Evolutionary conservation across 2,113 vertebrate genomes (phyloP).

Genomic region (Mystacornis crossleyi): DNA sequence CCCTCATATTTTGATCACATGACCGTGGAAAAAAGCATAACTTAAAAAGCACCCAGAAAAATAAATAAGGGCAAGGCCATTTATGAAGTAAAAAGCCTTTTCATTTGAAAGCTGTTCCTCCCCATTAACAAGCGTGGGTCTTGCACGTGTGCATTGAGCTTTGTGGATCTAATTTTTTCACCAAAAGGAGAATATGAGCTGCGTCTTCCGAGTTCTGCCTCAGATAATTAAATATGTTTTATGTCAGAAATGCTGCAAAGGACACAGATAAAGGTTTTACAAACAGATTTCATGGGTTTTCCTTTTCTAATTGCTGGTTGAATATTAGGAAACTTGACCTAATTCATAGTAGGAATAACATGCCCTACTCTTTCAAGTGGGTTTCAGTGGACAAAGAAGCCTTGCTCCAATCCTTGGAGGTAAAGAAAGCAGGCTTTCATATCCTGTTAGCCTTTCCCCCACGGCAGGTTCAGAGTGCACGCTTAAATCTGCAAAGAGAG

Average conservation of each 20-base stretch:
- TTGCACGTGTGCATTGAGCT: accelerated
- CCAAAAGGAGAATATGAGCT: neutral
- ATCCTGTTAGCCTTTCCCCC: neutral
- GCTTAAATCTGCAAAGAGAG: neutral
- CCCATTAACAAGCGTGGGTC: neutral
- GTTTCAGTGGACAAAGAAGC: neutral
- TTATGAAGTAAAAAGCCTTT: neutral
- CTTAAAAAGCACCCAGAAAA: neutral
- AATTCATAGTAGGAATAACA: neutral
- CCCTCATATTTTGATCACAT: neutral
- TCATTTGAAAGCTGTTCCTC: neutral
- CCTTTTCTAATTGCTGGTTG: neutral
- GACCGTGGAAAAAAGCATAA: neutral
- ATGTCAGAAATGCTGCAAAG: neutral
- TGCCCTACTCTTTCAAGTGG: neutral
- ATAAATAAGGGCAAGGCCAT: neutral
- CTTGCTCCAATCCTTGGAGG: neutral
- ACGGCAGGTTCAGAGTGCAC: neutral
- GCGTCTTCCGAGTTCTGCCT: neutral
- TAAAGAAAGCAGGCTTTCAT: neutral
- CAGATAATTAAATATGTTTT: neutral
- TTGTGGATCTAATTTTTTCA: neutral
- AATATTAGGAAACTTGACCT: neutral
- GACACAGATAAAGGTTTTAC: neutral
- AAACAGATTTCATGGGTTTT: neutral